These are phyloP conservation scores for Oenanthe melanoleuca DNA, from an alignment of 2,113 vertebrate species.

Conservation along the genomic window DNA sequence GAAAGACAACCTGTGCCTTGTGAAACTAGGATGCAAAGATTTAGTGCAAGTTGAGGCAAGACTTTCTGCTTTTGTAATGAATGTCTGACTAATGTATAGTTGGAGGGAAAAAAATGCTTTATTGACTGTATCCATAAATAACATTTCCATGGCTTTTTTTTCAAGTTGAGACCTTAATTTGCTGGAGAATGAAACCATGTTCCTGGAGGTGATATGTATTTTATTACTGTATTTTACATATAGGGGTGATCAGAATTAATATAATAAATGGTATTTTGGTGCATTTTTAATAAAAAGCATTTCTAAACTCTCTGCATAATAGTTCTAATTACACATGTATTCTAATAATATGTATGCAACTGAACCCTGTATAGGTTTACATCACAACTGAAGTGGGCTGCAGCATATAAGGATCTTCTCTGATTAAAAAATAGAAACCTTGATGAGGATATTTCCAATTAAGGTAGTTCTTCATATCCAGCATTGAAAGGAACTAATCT, in stretches of 20 bases:
- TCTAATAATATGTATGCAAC: not conserved
- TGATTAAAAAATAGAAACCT: not conserved
- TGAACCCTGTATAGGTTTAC: not conserved
- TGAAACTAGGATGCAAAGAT: not conserved
- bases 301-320: not conserved
- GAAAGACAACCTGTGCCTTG: not conserved
- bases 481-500: not conserved
- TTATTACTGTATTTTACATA: not conserved
- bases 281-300: not conserved
- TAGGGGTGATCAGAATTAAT: not conserved
- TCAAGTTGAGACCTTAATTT: not conserved
- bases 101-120: not conserved
- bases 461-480: not conserved
- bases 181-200: not conserved
- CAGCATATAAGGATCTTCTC: not conserved
- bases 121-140: not conserved
- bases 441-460: not conserved
- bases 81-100: not conserved
- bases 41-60: not conserved
- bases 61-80: not conserved
- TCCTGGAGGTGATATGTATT: not conserved
- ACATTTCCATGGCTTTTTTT: rapidly evolving
- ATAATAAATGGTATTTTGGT: not conserved
- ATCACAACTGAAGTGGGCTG: not conserved
- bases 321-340: not conserved